Evolutionary conservation across 2,888 invertebrate species (phyloP).

Genomic region (Nemotelus nigrinus): DNA sequence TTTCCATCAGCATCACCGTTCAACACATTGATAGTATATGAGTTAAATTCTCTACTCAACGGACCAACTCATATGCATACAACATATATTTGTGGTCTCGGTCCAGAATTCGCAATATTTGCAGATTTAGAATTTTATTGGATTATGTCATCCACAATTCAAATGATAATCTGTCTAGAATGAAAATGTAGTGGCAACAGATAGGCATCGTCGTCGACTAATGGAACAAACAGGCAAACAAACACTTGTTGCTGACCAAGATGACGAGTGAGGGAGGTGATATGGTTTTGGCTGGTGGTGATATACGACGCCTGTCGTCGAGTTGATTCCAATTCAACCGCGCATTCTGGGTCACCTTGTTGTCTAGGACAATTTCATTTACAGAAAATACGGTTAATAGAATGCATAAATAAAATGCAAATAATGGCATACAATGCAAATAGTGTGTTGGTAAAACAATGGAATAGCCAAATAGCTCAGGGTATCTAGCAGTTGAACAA

Average conservation of each 20-base stretch:
- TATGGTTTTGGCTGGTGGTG: not conserved
- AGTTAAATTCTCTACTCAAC: no score
- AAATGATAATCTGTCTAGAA: not conserved
- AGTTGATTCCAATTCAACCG: conserved; percentile 15
- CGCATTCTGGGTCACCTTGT: conserved; percentile 26
- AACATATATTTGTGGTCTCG: no score
- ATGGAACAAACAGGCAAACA: not conserved
- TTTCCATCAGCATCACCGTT: no score
- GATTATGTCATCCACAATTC: not conserved
- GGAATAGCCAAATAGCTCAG: no score
- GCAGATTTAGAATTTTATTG: not conserved
- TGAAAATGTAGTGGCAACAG: not conserved
- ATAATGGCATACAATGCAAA: no score
- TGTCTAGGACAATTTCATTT: conserved; percentile 32
- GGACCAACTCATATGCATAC: no score
- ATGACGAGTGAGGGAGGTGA: not conserved
- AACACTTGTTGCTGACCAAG: not conserved
- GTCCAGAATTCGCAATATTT: not conserved
- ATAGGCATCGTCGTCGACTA: not conserved
- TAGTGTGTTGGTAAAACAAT: no score
- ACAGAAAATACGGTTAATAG: not conserved
- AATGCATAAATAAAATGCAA: not conserved
- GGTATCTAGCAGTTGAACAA: no score
- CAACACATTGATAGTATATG: no score
- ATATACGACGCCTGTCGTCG: not conserved